Conservation (phyloP, 37 sponge, comb jelly and placozoan species). For the Ianthella basta region DNA sequence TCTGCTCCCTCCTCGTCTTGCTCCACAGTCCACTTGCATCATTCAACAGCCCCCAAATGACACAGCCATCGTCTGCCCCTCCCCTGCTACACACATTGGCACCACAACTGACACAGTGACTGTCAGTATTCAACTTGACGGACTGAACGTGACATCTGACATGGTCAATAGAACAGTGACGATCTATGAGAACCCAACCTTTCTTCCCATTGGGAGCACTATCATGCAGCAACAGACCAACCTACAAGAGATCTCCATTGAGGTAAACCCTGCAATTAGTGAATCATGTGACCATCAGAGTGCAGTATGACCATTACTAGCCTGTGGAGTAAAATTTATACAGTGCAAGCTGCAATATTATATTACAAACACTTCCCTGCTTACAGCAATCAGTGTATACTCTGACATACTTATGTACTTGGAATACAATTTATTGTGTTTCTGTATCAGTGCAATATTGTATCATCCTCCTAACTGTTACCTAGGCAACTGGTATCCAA, state of each 20-base stretch:
- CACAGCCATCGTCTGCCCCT: conserved; percentile 1
- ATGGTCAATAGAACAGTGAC: not conserved
- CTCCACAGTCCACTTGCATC: no score
- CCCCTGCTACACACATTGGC: not conserved
- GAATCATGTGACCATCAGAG: no score
- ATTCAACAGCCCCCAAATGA: no score
- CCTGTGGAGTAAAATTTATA: no score
- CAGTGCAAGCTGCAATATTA: no score
- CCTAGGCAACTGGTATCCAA: not conserved
- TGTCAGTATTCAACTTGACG: not conserved
- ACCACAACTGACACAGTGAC: not conserved
- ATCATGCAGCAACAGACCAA: not conserved
- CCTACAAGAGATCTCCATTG: conserved; percentile 1
- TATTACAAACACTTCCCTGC: no score
- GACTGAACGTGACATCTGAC: conserved; percentile 2
- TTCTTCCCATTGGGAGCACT: not conserved
- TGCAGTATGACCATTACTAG: no score
- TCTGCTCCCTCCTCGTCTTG: no score
- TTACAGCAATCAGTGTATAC: no score
- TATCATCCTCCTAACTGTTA: not conserved
- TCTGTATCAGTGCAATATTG: no score
- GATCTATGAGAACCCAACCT: conserved; percentile 3
- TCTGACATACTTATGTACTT: no score
- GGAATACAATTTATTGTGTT: no score
- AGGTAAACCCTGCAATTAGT: conserved; percentile 2